phyloP scores from a whole-genome alignment of 2,888 invertebrate genomes.

The Melangyna quadrimaculata region DNA sequence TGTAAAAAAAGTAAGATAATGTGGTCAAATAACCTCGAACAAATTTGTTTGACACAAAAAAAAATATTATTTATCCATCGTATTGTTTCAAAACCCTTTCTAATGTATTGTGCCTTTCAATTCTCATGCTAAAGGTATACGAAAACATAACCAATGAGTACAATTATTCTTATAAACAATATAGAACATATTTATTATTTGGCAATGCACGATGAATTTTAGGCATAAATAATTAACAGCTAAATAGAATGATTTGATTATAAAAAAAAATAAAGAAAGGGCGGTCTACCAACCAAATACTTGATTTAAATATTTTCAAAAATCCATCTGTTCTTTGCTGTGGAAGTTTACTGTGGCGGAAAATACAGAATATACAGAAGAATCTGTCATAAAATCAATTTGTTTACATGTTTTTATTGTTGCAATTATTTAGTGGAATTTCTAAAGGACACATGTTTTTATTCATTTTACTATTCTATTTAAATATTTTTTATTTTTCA shows the following conservation, averaged over 20 bases:
- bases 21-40: too few relatives aligned
- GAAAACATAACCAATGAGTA: not conserved
- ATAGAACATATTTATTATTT: not conserved
- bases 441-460: slow-evolving; percentile 44
- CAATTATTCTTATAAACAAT: not conserved
- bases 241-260: too few relatives aligned
- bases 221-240: too few relatives aligned
- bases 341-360: slow-evolving; percentile 56
- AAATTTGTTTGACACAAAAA: too few relatives aligned
- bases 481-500: slow-evolving; percentile 6
- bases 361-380: too few relatives aligned
- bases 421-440: slow-evolving; percentile 21
- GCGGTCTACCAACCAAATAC: too few relatives aligned
- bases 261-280: too few relatives aligned
- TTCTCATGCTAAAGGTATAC: too few relatives aligned
- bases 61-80: too few relatives aligned
- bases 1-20: too few relatives aligned
- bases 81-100: too few relatives aligned
- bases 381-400: not conserved
- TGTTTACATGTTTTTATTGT: not conserved
- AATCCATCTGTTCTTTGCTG: slow-evolving; percentile 24
- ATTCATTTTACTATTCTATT: not conserved
- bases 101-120: too few relatives aligned
- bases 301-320: not conserved
- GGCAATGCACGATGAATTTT: not conserved